Base-by-base conservation (phyloP, 2,113 vertebrate species). In the Eira barbara region DNA sequence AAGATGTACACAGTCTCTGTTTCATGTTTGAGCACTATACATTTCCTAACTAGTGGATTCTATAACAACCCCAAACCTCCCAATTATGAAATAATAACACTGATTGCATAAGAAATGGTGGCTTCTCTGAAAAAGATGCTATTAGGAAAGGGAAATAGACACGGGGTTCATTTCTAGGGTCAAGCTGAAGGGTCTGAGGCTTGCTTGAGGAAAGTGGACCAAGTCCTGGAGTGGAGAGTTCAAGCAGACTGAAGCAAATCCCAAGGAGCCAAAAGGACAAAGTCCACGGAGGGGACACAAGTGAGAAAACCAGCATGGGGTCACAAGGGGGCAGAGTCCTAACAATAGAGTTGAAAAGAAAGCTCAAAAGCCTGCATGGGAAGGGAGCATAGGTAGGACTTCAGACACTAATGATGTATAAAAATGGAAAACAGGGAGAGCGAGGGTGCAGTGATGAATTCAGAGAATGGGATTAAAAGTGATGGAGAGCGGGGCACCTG, bases 361-460 rank as follows among this genome's bases (percentile, higher is more conserved):
- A 59, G 21, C 45, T 23, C 31, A 29, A 42, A 84, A 14, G 11
- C 21, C 4, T 18, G 0, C 13, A 6, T 8, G 39, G 31, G 17
- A 80, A 45, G 63, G 74, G 27, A 59, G 25, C 45, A 10, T 1
- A 2, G 36, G 2, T 63, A 42, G 5, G 5, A 20, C 52, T 55
- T 39, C 8, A 11, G 21, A 13, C 17, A 11, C 15, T 9, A 17
- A 34, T 55, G 45, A 25, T 10, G 8, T 3, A 67, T 61, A 21
- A 63, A 63, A 49, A 17, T 42, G 20, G 27, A 85, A 83, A 57
- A 76, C 2, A 49, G 49, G 8, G 2, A 59, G 67, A 18, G 25
- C 14, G 10, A 34, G 63, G 11, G 65, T 31, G 8, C 0, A 42
- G 0, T 8, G 17, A 15, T 20, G 25, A 15, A 29, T 25, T n/a